Conservation (phyloP, 2,888 invertebrate genomes). For the Monoplex corrugatus region DNA sequence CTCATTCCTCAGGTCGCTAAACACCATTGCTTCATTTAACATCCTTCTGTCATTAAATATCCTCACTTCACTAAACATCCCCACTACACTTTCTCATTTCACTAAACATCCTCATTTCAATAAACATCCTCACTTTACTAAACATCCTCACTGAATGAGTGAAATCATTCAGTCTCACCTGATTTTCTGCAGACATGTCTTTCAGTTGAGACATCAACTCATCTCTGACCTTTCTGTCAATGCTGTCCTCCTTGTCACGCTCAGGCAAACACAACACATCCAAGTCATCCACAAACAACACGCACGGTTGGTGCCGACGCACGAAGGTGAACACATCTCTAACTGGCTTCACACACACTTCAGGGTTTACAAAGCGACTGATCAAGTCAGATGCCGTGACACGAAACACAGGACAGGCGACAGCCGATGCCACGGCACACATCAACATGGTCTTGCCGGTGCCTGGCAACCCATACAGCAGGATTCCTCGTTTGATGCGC, state of each 20-base stretch:
- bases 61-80: too few relatives aligned
- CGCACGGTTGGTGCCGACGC: constrained; percentile 4
- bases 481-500: not conserved
- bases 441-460: constrained; percentile 25
- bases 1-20: too few relatives aligned
- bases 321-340: not conserved
- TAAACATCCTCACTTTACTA: too few relatives aligned
- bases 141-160: too few relatives aligned
- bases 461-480: constrained; percentile 8
- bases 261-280: not conserved
- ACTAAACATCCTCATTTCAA: too few relatives aligned
- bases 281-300: constrained; percentile 10
- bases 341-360: not conserved
- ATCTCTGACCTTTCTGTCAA: not conserved
- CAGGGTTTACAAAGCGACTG: not conserved
- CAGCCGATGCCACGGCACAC: not conserved
- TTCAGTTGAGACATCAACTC: not conserved
- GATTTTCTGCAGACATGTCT: not conserved
- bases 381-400: not conserved
- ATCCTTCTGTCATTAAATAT: too few relatives aligned
- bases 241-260: not conserved
- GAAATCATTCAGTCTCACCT: constrained; percentile 3
- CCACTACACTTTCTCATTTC: too few relatives aligned
- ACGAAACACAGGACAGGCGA: constrained; percentile 16
- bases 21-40: too few relatives aligned